Conservation (phyloP, 2,797 vertebrate species). For the Catamblyrhynchus diadema region DNA sequence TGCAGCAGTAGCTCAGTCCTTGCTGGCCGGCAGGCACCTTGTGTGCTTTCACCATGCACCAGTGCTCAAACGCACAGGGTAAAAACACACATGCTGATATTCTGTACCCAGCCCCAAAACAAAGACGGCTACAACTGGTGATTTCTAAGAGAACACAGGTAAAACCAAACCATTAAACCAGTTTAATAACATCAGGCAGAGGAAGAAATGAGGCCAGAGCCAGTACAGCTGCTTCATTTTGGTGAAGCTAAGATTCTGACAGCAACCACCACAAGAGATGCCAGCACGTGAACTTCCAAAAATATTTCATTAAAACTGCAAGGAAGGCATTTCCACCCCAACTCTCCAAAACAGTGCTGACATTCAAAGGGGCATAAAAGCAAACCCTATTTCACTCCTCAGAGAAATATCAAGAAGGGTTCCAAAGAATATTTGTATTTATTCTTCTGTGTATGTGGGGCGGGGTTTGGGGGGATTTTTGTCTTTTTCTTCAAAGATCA, state of each 20-base stretch:
- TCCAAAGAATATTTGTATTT: neutral
- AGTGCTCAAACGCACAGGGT: neutral
- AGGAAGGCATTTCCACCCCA: neutral
- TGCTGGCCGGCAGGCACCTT: neutral
- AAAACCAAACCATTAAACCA: neutral
- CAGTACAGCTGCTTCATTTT: neutral
- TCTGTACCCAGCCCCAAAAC: neutral
- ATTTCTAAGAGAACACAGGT: neutral
- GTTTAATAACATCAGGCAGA: neutral
- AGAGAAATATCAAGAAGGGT: neutral
- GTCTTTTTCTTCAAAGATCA: neutral
- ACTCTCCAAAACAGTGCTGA: neutral
- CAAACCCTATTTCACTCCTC: neutral
- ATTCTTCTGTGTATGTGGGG: neutral
- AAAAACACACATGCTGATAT: neutral
- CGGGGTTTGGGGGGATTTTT: fast-evolving
- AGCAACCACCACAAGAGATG: neutral
- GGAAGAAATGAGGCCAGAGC: neutral
- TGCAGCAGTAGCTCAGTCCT: neutral
- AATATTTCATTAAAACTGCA: neutral
- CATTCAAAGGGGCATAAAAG: neutral
- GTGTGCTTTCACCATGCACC: neutral
- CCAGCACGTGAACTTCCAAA: neutral
- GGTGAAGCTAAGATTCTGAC: neutral
- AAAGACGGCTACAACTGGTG: neutral